These are phyloP conservation scores for Ceratitis capitata DNA, from an alignment of 1,140 invertebrate genomes.

Conservation along the genomic window DNA sequence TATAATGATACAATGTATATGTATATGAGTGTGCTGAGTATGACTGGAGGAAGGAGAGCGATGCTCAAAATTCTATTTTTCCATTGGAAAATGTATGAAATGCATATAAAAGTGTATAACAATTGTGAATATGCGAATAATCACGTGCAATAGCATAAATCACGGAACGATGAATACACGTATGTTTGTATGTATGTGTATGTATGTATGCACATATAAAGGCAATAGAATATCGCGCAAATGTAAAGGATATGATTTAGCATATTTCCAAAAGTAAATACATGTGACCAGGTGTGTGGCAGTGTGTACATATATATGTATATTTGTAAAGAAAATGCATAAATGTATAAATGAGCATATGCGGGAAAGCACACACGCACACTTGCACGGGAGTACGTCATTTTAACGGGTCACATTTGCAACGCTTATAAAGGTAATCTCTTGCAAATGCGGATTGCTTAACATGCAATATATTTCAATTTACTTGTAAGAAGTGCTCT, in stretches of 20 bases:
- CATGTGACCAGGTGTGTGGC: not conserved
- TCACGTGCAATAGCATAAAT: conserved; percentile 23
- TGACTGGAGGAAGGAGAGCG: too few relatives aligned
- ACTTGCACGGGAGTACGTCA: not conserved
- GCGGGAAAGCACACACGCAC: not conserved
- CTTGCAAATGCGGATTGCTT: not conserved
- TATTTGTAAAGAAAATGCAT: not conserved
- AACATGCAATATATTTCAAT: conserved; percentile 9
- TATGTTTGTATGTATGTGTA: too few relatives aligned
- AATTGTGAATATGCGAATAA: not conserved
- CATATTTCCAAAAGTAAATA: not conserved
- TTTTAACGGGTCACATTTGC: not conserved
- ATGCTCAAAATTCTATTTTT: not conserved
- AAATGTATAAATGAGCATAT: not conserved
- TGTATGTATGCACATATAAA: too few relatives aligned
- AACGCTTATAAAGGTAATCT: conserved; percentile 5
- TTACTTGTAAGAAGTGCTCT: not conserved
- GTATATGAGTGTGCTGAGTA: too few relatives aligned
- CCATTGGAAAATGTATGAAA: not conserved
- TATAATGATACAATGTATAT: too few relatives aligned
- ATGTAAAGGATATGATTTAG: not conserved
- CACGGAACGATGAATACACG: conserved; percentile 24
- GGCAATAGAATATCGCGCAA: not conserved
- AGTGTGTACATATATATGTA: not conserved
- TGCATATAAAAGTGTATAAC: not conserved